Percentiles rank a stretch among this genome's conserved stretches.
These are phyloP conservation scores for Morphnarchus princeps DNA, from an alignment of 2,113 vertebrate genomes.

Conservation along the genomic window DNA sequence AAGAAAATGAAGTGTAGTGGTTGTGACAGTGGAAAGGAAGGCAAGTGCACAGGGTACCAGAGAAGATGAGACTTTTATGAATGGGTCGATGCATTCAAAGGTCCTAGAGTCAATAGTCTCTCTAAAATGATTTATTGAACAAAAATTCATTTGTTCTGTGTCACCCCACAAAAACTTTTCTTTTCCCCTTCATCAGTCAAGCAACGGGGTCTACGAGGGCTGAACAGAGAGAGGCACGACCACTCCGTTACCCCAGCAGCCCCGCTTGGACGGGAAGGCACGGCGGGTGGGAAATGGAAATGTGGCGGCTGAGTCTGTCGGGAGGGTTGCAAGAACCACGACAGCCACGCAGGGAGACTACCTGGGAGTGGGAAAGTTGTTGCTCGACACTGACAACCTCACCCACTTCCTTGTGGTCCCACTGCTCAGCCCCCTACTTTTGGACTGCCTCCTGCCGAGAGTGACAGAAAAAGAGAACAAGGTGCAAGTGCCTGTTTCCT, in stretches of 20 bases:
- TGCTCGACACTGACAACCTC: background rate
- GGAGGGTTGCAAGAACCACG: background rate
- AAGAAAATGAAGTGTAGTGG: conserved; percentile 57
- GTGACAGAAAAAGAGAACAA: background rate
- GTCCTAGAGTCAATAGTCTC: conserved; percentile 24
- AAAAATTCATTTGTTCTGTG: conserved; percentile 33
- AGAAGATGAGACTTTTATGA: conserved; percentile 55
- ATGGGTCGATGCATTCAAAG: conserved; percentile 41
- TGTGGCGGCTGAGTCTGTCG: background rate
- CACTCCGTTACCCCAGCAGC: background rate
- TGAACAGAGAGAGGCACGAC: background rate
- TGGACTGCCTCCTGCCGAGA: background rate
- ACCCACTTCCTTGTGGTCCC: background rate
- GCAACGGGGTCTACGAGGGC: rapidly evolving
- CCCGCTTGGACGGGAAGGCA: background rate
- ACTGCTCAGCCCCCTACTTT: background rate
- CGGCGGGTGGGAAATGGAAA: background rate
- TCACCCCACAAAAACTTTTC: background rate
- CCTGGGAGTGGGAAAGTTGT: background rate
- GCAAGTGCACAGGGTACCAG: background rate
- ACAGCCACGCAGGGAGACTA: background rate
- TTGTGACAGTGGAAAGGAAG: conserved; percentile 33
- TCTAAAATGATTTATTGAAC: conserved; percentile 46
- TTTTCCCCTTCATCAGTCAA: background rate
- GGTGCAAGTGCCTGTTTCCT: background rate